Evolutionary conservation across 2,888 invertebrate species (phyloP), one percentile per base, ranked within the genome.

Genomic region (Rapana venosa): DNA sequence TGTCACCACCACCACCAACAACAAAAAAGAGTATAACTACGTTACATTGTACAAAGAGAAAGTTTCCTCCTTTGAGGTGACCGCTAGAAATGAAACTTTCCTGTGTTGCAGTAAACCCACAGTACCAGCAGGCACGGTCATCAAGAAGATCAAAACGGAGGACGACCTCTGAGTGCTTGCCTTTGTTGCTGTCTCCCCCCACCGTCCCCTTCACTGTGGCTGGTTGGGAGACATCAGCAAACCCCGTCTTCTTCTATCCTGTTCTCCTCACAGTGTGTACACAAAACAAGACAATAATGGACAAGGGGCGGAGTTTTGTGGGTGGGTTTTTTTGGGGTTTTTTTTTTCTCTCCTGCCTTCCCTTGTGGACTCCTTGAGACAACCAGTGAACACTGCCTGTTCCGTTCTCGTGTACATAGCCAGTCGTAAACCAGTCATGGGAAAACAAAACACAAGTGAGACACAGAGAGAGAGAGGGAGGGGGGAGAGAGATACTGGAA

Each of bases 101-200:
- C 66, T 66, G 1, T 66, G 70, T 87, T 88, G 22, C 90, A 91
- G 91, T n/a, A 92, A 92, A 90, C 87, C 90, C 6, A 74, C 90
- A 30, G 79, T 87, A 30, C 58, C 90, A n/a, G 84, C 87, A 30
- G 92, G 90, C 20, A 89, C 88, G 61, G 90, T 90, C 26, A 90
- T 90, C 61, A 92, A 92, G 91, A 92, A 92, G 90, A 88, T 92
- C 89, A 92, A 92, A 90, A 90, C 90, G 15, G 92, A 92, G 86
- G 92, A 92, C 20, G 91, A 91, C 36, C 88, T 87, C 35, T 90
- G 61, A 77, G 87, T n/a, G 15, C 35, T 20, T 15, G 13, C 0
- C 35, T 8, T 47, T 47, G 47, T 47, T 47, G 47, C 4, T n/a
- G 26, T 66, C 26, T 17, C 26, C n/a, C n/a, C n/a, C n/a, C n/a